Base-by-base conservation (phyloP, 2,888 invertebrate genomes). In the Orthonychiurus folsomi region DNA sequence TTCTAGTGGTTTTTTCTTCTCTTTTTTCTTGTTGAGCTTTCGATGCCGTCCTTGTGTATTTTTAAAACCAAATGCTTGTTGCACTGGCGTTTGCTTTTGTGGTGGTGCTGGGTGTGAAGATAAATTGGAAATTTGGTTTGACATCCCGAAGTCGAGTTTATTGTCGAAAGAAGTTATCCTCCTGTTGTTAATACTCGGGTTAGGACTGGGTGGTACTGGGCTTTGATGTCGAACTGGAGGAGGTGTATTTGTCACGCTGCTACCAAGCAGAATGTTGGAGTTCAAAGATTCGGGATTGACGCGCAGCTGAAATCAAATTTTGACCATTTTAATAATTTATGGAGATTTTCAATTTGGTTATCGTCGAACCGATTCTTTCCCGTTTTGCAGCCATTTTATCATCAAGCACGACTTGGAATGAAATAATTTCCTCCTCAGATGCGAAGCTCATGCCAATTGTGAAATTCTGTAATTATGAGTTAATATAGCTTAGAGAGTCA, bases 1-100 rank as follows among this genome's bases (percentile, higher is more conserved):
- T 3, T 87, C 88, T 60, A 90, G 79, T 75, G 85, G 85, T 55
- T 80, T 74, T 60, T 78, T 76, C 63, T 74, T 72, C 74, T 64
- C 73, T 67, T 62, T 74, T 73, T 70, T 55, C 72, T 69, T 66
- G 81, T 3, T 23, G 12, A 9, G 9, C n/a, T 52, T 52, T 9
- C 81, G 37, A 9, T 15, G 5, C 15, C 37, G 9, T 37, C 37
- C 37, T 5, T 15, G 37, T 37, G 9, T 15, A 37, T 15, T 37
- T 37, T 37, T 37, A n/a, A n/a, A n/a, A n/a, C n/a, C n/a, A n/a
- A n/a, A n/a, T n/a, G n/a, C n/a, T n/a, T n/a, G n/a, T n/a, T n/a
- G n/a, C 37, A 9, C 15, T 9, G 37, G 37, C 37, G 37, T 15
- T 37, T 37, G 37, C 37, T 37, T 37, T 37, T 37, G 5, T 37